Evolutionary conservation across 2,888 invertebrate genomes (phyloP).

Genomic region (Heterodera filipjevi): DNA sequence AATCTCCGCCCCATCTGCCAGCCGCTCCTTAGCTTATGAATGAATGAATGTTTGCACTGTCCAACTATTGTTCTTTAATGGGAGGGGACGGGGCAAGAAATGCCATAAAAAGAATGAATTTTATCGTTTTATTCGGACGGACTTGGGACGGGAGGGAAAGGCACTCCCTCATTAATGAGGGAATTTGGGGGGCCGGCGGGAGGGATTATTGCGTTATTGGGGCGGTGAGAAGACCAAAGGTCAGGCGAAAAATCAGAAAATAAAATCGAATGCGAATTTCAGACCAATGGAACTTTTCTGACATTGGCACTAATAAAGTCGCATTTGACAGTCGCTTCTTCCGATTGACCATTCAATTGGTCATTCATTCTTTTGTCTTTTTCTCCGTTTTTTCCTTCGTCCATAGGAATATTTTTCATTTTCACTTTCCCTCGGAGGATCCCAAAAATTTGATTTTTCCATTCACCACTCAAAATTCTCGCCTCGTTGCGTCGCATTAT

Average conservation of each 20-base stretch:
- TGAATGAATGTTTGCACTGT: constrained; percentile 6
- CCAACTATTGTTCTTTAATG: not conserved
- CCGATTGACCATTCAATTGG: not conserved
- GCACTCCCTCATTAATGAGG: not conserved
- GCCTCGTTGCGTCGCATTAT: constrained; percentile 5
- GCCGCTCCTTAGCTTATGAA: not conserved
- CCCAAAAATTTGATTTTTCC: not conserved
- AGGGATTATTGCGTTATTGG: not conserved
- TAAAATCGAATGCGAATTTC: not conserved
- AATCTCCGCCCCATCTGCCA: not conserved
- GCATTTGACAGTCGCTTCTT: no score
- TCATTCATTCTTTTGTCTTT: not conserved
- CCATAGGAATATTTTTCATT: not conserved
- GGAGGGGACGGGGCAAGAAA: not conserved
- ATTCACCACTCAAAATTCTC: not conserved
- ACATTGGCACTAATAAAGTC: no score
- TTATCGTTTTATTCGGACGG: not conserved
- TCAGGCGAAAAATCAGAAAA: not conserved
- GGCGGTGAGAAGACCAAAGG: not conserved
- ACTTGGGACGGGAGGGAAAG: not conserved
- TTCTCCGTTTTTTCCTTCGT: not conserved
- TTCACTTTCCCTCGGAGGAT: not conserved
- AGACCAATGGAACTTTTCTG: no score
- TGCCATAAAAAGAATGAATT: not conserved
- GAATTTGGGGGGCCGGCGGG: not conserved